Conservation (phyloP, 2,888 invertebrate species). For the Chironomus riparius region DNA sequence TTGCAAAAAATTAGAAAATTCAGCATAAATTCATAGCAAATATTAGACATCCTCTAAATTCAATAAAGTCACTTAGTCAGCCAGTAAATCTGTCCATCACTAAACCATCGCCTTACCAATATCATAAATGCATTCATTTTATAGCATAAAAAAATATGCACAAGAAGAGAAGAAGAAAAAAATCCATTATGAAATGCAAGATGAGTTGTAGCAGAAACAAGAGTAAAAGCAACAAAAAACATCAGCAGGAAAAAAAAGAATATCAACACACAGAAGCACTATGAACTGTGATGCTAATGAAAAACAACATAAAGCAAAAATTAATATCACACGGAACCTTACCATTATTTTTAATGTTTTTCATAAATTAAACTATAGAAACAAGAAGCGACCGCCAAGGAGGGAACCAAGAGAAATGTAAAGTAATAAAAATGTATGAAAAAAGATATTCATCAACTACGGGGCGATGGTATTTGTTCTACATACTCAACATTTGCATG, state of each 20-base stretch:
- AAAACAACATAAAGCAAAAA: conserved; percentile 25
- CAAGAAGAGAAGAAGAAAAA: neutral
- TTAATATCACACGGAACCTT: conserved; percentile 14
- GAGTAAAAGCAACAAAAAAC: neutral
- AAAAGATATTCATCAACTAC: neutral
- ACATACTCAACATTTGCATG: neutral
- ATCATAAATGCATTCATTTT: too few relatives aligned
- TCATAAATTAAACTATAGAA: conserved; percentile 23
- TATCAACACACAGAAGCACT: neutral
- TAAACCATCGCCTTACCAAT: too few relatives aligned
- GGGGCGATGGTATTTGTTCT: neutral
- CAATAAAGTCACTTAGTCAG: too few relatives aligned
- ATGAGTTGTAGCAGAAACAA: neutral
- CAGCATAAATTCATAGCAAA: too few relatives aligned
- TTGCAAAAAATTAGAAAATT: too few relatives aligned
- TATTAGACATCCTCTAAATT: too few relatives aligned
- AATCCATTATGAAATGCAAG: conserved; percentile 23
- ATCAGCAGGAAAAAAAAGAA: neutral
- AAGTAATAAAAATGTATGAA: conserved; percentile 20
- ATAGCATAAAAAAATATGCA: neutral
- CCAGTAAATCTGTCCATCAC: too few relatives aligned
- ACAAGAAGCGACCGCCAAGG: neutral
- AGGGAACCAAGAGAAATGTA: neutral
- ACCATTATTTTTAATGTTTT: conserved; percentile 25
- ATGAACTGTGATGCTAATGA: conserved; percentile 17